phyloP scores from a whole-genome alignment of 2,888 invertebrate species.

The Timandra comae region DNA sequence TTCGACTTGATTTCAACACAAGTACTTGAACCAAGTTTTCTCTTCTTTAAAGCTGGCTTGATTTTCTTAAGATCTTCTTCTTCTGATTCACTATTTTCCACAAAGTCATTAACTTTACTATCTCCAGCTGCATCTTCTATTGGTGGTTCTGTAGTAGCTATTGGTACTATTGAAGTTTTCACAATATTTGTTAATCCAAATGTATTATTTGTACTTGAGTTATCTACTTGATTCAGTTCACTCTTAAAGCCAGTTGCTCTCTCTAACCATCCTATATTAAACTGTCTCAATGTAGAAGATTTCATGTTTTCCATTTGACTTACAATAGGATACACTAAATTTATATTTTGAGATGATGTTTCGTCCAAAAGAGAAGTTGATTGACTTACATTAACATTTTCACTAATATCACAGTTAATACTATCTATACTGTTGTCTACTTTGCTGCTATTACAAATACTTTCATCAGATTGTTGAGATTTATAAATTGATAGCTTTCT shows the following conservation, averaged over 20 bases:
- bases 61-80: conserved; percentile 67
- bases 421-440: conserved; percentile 16
- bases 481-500: conserved; percentile 74
- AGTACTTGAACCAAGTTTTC: conserved; percentile 38
- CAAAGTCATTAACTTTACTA: conserved; percentile 70
- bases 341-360: no score
- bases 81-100: conserved; percentile 85
- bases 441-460: conserved; percentile 10
- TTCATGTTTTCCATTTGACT: conserved; percentile 10
- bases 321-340: no score
- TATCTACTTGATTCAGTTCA: conserved; percentile 26
- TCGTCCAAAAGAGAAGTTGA: no score
- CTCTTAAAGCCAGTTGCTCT: conserved; percentile 63
- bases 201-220: conserved; percentile 16
- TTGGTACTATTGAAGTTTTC: no score
- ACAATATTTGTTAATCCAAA: conserved; percentile 66
- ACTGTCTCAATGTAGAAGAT: conserved; percentile 37
- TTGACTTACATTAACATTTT: conserved; percentile 9
- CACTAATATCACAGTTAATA: conserved; percentile 5
- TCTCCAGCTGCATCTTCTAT: background rate
- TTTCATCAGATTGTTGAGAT: conserved; percentile 26
- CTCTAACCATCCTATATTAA: conserved; percentile 63
- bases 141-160: background rate
- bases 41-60: conserved; percentile 77
- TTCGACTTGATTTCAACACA: background rate